A percentile compares a stretch with the other conserved stretches of the same genome.
Evolutionary conservation across 2,888 invertebrate species (phyloP).

Genomic region (Tenthredo scrophulariae): DNA sequence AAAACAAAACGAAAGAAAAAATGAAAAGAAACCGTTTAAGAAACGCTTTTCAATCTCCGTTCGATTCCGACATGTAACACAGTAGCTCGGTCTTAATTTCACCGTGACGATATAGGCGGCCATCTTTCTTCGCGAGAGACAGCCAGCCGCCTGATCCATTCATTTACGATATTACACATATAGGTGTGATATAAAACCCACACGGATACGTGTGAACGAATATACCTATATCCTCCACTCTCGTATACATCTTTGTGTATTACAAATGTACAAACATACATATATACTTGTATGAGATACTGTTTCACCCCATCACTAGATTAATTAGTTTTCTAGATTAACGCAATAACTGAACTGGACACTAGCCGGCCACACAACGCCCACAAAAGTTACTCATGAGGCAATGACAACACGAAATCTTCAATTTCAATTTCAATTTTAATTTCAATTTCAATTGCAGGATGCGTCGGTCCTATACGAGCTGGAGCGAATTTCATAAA

Average conservation of each 20-base stretch:
- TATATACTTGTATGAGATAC: no score
- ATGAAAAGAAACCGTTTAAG: not conserved
- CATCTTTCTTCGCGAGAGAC: slow-evolving; percentile 25
- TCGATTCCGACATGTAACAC: not conserved
- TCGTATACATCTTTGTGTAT: no score
- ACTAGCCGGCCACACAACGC: not conserved
- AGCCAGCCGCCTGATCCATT: slow-evolving; percentile 3
- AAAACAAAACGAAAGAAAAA: not conserved
- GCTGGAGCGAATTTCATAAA: slow-evolving; percentile 50
- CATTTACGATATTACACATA: not conserved
- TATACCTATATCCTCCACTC: not conserved
- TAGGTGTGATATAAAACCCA: not conserved
- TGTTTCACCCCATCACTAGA: not conserved
- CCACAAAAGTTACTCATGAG: slow-evolving; percentile 19
- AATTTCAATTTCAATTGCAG: slow-evolving; percentile 35
- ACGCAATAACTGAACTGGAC: not conserved
- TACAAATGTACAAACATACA: no score
- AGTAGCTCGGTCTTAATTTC: slow-evolving; percentile 9
- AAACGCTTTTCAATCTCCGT: not conserved
- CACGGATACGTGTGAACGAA: not conserved
- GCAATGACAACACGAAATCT: slow-evolving; percentile 29
- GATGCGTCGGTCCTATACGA: slow-evolving; percentile 23
- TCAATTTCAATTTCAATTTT: no score
- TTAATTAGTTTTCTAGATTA: slow-evolving; percentile 16
- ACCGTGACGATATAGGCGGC: slow-evolving; percentile 28